Conservation (phyloP, 2,797 vertebrate species). For the Sebastes kiyomatsui region DNA sequence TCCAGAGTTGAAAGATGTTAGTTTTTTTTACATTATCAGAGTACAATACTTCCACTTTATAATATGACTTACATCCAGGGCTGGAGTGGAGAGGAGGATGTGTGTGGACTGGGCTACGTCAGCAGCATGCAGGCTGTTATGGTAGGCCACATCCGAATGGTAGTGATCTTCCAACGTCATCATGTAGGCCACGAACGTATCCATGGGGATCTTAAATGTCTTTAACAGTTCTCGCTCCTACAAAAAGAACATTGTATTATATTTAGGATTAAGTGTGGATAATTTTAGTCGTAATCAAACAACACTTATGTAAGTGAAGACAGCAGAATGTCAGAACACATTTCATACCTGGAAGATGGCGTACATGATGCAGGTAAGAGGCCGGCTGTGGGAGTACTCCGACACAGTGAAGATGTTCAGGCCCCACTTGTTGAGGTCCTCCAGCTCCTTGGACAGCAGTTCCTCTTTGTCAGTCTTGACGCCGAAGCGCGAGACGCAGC, state of each 20-base stretch:
- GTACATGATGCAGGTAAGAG: conserved; percentile 98
- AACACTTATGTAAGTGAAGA: background rate
- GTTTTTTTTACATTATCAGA: background rate
- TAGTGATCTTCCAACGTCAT: conserved; percentile 99
- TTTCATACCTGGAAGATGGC: conserved; percentile 95
- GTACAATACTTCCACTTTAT: background rate
- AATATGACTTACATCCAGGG: conserved; percentile 90
- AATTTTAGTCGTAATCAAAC: background rate
- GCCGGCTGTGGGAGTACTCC: conserved; percentile 91
- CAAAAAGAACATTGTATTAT: background rate
- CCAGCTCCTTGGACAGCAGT: conserved; percentile 95
- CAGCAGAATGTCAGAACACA: background rate
- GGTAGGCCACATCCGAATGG: conserved; percentile 96
- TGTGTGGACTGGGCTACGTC: conserved; percentile 98
- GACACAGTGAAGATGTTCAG: conserved; percentile 98
- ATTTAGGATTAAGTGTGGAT: background rate
- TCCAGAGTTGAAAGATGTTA: background rate
- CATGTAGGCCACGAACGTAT: conserved; percentile 97
- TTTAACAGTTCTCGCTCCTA: conserved; percentile 96
- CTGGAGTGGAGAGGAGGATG: conserved; percentile 96
- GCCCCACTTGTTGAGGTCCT: conserved; percentile 98
- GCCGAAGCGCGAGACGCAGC: conserved; percentile 93
- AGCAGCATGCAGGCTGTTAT: conserved; percentile 97
- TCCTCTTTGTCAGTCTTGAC: conserved; percentile 97
- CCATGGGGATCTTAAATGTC: conserved; percentile 94